Evolutionary conservation across 2,113 vertebrate genomes (phyloP).

Genomic region (Oncorhynchus masou): DNA sequence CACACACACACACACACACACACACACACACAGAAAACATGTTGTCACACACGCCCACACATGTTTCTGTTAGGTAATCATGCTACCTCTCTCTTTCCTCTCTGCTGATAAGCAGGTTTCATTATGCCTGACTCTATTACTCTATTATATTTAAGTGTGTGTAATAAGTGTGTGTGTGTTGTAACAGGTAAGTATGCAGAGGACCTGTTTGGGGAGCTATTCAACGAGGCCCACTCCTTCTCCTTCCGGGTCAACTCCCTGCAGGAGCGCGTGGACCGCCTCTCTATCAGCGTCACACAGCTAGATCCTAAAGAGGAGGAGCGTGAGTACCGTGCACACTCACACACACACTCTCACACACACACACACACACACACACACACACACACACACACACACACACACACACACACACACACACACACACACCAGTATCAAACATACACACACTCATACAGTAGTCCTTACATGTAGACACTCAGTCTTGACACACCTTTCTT

Average conservation of each 20-base stretch:
- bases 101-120: no score
- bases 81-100: no score
- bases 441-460: no score
- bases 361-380: background rate
- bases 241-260: slow-evolving; percentile 98
- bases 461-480: no score
- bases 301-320: slow-evolving; percentile 98
- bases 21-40: background rate
- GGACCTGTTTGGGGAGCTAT: slow-evolving; percentile 97
- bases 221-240: slow-evolving; percentile 97
- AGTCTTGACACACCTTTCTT: no score
- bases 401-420: background rate
- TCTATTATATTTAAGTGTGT: slow-evolving; percentile 1
- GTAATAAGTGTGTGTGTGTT: slow-evolving; percentile 8
- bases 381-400: slow-evolving; percentile 9
- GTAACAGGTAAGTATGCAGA: slow-evolving; percentile 97
- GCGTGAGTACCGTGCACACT: slow-evolving; percentile 76
- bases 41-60: background rate
- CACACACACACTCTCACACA: slow-evolving; percentile 15
- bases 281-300: slow-evolving; percentile 97
- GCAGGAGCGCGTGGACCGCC: slow-evolving; percentile 95
- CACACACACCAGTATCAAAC: background rate
- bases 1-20: background rate
- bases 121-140: background rate
- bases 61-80: background rate